phyloP scores from a whole-genome alignment of 1,140 invertebrate genomes.

The Drosophila ambigua region DNA sequence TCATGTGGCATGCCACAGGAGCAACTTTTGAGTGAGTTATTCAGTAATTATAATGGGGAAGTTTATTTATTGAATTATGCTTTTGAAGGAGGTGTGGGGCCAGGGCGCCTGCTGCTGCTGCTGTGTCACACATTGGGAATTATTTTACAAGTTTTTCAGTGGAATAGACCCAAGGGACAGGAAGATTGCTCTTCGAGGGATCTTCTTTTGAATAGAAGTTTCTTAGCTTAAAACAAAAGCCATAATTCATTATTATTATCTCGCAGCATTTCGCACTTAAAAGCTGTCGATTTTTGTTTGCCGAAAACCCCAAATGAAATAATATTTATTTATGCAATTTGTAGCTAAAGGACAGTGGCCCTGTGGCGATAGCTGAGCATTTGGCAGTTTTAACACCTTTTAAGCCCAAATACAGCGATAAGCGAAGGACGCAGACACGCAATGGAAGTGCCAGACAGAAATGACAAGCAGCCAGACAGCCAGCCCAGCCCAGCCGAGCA shows the following conservation, averaged over 20 bases:
- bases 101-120: too few relatives aligned
- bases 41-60: slow-evolving; percentile 34
- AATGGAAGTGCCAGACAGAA: slow-evolving; percentile 38
- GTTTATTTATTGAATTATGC: slow-evolving; percentile 34
- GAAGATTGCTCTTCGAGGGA: too few relatives aligned
- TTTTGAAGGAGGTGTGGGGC: not conserved
- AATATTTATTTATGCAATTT: not conserved
- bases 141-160: too few relatives aligned
- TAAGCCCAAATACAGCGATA: slow-evolving; percentile 50
- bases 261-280: too few relatives aligned
- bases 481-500: not conserved
- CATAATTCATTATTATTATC: too few relatives aligned
- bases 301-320: not conserved
- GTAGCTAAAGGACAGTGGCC: slow-evolving; percentile 14
- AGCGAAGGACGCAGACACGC: slow-evolving; percentile 51
- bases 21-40: slow-evolving; percentile 12
- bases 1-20: slow-evolving; percentile 11
- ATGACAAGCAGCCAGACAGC: slow-evolving; percentile 12
- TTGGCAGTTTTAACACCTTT: slow-evolving; percentile 74
- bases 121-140: too few relatives aligned
- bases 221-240: too few relatives aligned
- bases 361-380: slow-evolving; percentile 66
- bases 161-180: too few relatives aligned
- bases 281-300: too few relatives aligned
- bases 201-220: too few relatives aligned